phyloP scores from a whole-genome alignment of 2,113 vertebrate species.

The Pelecanus crispus region DNA sequence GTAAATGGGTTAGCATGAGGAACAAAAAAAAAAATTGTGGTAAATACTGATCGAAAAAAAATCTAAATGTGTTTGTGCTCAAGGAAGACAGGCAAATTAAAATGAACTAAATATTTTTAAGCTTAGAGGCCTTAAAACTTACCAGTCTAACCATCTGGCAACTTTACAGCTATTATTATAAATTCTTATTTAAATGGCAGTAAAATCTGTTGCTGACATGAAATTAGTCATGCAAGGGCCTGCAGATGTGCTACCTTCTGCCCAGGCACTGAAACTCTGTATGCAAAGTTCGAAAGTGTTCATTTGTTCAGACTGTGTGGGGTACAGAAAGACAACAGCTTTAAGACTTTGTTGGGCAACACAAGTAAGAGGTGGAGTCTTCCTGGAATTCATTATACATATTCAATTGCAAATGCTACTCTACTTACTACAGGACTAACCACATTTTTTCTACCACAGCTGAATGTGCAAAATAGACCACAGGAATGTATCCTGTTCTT shows the following conservation, averaged over 20 bases:
- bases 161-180: slow-evolving; percentile 60
- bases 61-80: neutral
- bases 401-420: neutral
- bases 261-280: neutral
- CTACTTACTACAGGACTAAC: neutral
- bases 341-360: neutral
- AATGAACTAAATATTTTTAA: neutral
- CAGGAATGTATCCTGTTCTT: neutral
- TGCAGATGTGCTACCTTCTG: slow-evolving; percentile 63
- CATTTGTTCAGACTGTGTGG: slow-evolving; percentile 35
- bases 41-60: neutral
- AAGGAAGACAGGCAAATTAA: neutral
- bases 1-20: neutral
- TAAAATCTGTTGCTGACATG: slow-evolving; percentile 63
- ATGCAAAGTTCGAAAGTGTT: slow-evolving; percentile 27
- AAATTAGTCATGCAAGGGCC: slow-evolving; percentile 69
- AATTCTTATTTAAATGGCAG: slow-evolving; percentile 69
- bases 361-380: neutral
- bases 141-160: slow-evolving; percentile 51
- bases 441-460: neutral
- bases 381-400: neutral
- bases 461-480: neutral
- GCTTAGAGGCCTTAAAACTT: slow-evolving; percentile 18
- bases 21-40: neutral
- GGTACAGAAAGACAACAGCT: neutral